Evolutionary conservation across 2,113 vertebrate genomes (phyloP).

Genomic region (Holacanthus passer): DNA sequence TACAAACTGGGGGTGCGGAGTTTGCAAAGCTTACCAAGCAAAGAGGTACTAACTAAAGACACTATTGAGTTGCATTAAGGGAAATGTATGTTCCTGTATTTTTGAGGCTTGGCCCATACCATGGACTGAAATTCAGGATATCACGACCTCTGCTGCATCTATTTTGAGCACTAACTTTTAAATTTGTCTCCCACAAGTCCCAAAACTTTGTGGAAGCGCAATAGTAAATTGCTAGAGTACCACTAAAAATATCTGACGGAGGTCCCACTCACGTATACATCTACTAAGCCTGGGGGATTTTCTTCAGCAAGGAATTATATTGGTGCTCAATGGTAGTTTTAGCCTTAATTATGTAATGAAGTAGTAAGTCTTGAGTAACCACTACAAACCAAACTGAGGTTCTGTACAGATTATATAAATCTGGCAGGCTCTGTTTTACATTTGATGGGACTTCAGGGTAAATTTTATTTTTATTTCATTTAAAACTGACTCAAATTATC

Average conservation of each 20-base stretch:
- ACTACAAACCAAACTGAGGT: constrained; percentile 22
- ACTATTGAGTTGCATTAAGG: background rate
- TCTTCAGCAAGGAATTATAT: constrained; percentile 26
- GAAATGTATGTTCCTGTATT: constrained; percentile 17
- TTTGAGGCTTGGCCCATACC: constrained; percentile 1
- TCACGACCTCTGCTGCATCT: constrained; percentile 2
- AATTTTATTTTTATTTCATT: background rate
- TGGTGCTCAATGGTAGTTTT: constrained; percentile 59
- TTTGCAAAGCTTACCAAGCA: background rate
- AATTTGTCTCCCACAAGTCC: background rate
- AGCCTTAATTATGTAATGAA: constrained; percentile 58
- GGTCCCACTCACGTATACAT: constrained; percentile 21
- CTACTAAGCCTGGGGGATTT: constrained; percentile 24
- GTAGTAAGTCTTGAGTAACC: constrained; percentile 4
- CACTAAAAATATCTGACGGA: constrained; percentile 17
- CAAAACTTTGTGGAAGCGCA: constrained; percentile 5
- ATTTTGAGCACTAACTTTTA: constrained; percentile 6
- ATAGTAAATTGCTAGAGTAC: background rate
- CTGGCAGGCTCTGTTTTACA: background rate
- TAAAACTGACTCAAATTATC: constrained; percentile 21
- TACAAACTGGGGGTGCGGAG: background rate
- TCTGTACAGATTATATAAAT: constrained; percentile 39
- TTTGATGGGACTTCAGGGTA: background rate
- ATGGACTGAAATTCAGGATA: constrained; percentile 1
- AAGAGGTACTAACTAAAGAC: background rate